Base-by-base conservation (phyloP, 2,797 vertebrate genomes). In the Bryconaethiops microstoma region DNA sequence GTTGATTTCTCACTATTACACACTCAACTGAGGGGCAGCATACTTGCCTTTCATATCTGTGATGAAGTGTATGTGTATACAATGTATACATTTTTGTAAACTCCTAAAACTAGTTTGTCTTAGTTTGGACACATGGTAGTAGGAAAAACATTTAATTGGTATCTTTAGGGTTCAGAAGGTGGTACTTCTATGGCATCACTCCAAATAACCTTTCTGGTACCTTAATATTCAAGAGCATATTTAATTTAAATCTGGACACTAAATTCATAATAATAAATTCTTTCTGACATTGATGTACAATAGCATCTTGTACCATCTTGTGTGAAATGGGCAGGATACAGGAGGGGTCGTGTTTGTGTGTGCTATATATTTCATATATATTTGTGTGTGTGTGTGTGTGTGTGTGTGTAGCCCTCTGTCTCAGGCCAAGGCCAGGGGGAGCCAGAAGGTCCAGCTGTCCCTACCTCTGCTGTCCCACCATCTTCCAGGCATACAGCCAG, bases 371-470 rank as follows among this genome's bases (percentile, higher is more conserved):
- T 35, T 2, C 35, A 35, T 35, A 35, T 35, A 35, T 35, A 35
- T 35, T 35, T 65, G n/a, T 70, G 57, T 64, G 17, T 25, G 52
- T 64, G 73, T 71, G 85, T 62, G 69, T 68, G 68, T 63, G 70
- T 54, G 25, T 76, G 79, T 74, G 77, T 79, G 80, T 40, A 77
- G 70, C 67, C 45, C 60, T 78, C 64, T 86, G 75, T 80, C 81
- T 6, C 80, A 74, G 77, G 83, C 86, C 82, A 89, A 87, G 84
- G 84, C 72, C 83, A 80, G 83, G 77, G 50, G 71, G 76, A 68
- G 79, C 72, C 74, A 83, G 73, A 71, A 84, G 88, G 87, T 82
- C 86, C 89, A 91, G 90, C 91, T 91, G 91, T 90, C 90, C 85
- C 86, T 84, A 84, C 84, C 84, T 85, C 88, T 90, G 87, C 78